Base-by-base conservation (phyloP, 2,113 vertebrate genomes). In the Colistium nudipinnis region DNA sequence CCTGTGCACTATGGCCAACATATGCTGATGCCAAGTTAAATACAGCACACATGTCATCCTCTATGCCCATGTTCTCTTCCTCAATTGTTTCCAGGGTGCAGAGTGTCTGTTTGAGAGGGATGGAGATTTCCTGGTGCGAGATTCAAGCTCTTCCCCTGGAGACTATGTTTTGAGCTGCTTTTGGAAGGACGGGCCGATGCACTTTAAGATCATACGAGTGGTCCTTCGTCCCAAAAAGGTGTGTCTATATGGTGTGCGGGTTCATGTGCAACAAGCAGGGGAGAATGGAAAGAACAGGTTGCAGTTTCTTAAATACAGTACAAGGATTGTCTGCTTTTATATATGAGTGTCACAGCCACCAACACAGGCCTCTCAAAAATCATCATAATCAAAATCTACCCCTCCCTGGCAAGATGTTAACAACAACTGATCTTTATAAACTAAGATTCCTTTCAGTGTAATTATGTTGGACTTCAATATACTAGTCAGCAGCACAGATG, bases 141-240 rank as follows among this genome's bases (percentile, higher is more conserved):
- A 94, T 35, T 94, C 90, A 0, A 82, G 81, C 51, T 93, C 91
- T 7, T 86, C 92, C 24, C 70, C 77, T 0, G 88, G 91, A 0
- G 90, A 94, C 76, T 95, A 93, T 0, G 94, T 96, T 35, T 80
- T 97, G 62, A 95, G 92, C 68, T 96, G 94, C 82, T 88, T 67
- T 54, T 95, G 94, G 93, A 89, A 20, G 39, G 87, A 92, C 4
- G 85, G 84, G 24, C 86, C 79, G 19, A 89, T 96, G 67, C 96
- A 97, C 80, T 97, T 96, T 14, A 94, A 95, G 81, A 94, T 97
- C 78, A 94, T 97, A 57, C 90, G 89, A 0, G 90, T 96, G 38
- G 86, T 90, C 4, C 90, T 96, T n/a, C 91, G 94, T 5, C 95
- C 94, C 43, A 93, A 94, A 59, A 82, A 92, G 92, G 93, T 94